Conservation (phyloP, 2,113 vertebrate genomes). For the Microcebus jonahi region DNA sequence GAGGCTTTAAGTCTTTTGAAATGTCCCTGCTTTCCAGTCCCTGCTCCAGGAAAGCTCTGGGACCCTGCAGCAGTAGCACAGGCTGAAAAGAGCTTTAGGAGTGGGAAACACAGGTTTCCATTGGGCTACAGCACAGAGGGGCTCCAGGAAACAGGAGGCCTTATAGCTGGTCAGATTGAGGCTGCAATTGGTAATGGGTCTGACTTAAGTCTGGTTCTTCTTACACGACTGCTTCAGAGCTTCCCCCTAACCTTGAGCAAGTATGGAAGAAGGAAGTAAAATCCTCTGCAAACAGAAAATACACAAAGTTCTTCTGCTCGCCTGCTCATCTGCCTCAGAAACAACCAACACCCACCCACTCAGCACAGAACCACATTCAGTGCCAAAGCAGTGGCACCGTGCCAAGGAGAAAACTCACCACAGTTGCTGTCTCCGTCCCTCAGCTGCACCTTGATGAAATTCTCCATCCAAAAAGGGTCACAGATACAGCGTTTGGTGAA, state of each 20-base stretch:
- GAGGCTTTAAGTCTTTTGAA: neutral
- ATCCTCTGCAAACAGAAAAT: conserved; percentile 62
- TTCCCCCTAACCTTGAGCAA: conserved; percentile 18
- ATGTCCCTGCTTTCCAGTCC: neutral
- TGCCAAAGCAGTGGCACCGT: neutral
- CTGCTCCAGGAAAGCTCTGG: neutral
- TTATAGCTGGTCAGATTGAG: neutral
- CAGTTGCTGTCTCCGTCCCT: conserved; percentile 97
- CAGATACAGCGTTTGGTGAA: conserved; percentile 96
- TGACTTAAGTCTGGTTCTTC: neutral
- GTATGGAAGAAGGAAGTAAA: conserved; percentile 47
- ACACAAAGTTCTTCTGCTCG: conserved; percentile 39
- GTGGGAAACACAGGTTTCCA: neutral
- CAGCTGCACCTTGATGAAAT: conserved; percentile 93
- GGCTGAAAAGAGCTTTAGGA: neutral
- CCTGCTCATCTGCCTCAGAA: conserved; percentile 56
- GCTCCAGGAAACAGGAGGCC: neutral
- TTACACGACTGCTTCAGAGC: neutral
- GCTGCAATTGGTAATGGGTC: neutral
- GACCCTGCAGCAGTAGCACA: neutral
- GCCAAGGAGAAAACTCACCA: conserved; percentile 83
- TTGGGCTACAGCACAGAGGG: neutral
- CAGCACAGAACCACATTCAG: neutral
- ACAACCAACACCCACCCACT: conserved; percentile 40
- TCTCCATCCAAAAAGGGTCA: conserved; percentile 99